Percentiles rank a stretch among this genome's conserved stretches.
phyloP scores from a whole-genome alignment of 92 coral and sea anemone genomes.

The Umimayanthus chanpuru region DNA sequence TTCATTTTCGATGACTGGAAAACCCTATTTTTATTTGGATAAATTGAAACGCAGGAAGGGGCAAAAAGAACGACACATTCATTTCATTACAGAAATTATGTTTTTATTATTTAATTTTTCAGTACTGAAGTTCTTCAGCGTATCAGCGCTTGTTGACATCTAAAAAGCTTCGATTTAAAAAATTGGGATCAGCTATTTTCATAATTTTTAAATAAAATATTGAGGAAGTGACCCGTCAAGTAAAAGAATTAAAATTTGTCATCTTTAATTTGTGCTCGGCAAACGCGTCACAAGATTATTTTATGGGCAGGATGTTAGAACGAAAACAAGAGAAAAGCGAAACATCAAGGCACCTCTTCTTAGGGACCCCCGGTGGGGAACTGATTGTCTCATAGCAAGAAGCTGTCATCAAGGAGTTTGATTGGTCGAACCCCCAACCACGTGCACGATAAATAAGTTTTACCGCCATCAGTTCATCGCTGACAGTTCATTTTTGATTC shows the following conservation, averaged over 20 bases:
- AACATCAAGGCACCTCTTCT: slow-evolving; percentile 25
- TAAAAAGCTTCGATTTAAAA: slow-evolving; percentile 2
- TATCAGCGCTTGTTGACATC: slow-evolving; percentile 19
- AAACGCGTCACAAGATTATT: slow-evolving; percentile 47
- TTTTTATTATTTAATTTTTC: slow-evolving; percentile 28
- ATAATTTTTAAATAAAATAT: slow-evolving; percentile 22
- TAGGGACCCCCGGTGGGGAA: slow-evolving; percentile 47
- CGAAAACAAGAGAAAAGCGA: slow-evolving; percentile 22
- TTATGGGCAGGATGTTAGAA: slow-evolving; percentile 38
- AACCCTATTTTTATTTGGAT: background rate
- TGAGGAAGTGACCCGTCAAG: slow-evolving; percentile 40
- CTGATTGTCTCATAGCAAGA: slow-evolving; percentile 32
- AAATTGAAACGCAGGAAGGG: slow-evolving; percentile 26
- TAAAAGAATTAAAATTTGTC: slow-evolving; percentile 38
- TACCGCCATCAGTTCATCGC: slow-evolving; percentile 78
- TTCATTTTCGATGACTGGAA: slow-evolving; percentile 17
- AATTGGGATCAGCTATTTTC: background rate
- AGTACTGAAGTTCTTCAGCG: background rate
- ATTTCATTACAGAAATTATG: slow-evolving; percentile 44
- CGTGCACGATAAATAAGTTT: slow-evolving; percentile 96
- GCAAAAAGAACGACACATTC: slow-evolving; percentile 21
- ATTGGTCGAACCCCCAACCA: slow-evolving; percentile 65
- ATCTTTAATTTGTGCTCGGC: slow-evolving; percentile 43
- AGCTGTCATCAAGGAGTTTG: slow-evolving; percentile 35
- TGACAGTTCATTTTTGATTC: slow-evolving; percentile 99